phyloP scores from a whole-genome alignment of 2,888 invertebrate species.

The Opisthograptis luteolata region DNA sequence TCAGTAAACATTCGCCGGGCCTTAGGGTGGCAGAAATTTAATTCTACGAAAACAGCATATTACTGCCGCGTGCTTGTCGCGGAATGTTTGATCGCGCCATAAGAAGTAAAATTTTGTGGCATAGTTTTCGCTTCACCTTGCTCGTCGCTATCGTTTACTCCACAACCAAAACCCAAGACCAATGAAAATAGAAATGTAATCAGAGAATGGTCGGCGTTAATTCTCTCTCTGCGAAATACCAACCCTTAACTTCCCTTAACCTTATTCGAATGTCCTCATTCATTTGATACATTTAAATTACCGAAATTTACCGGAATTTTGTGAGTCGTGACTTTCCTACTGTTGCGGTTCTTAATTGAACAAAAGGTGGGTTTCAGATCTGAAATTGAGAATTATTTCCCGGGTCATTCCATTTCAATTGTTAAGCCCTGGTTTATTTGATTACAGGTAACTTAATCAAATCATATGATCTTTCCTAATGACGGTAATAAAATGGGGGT shows the following conservation, averaged over 20 bases:
- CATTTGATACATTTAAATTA: constrained; percentile 20
- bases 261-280: constrained; percentile 20
- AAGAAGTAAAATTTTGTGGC: background rate
- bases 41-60: too few relatives aligned
- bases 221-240: constrained; percentile 16
- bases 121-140: background rate
- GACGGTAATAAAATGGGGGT: constrained; percentile 1
- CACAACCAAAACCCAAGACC: background rate
- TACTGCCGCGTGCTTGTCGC: too few relatives aligned
- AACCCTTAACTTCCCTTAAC: constrained; percentile 15
- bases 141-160: background rate
- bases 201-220: constrained; percentile 18
- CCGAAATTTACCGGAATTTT: constrained; percentile 10
- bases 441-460: constrained; percentile 12
- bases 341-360: constrained; percentile 5
- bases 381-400: constrained; percentile 7
- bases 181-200: constrained; percentile 19
- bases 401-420: constrained; percentile 3
- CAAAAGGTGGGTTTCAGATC: constrained; percentile 16
- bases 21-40: too few relatives aligned
- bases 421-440: background rate
- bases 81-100: background rate
- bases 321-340: background rate
- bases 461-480: constrained; percentile 6
- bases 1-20: too few relatives aligned